phyloP scores from a whole-genome alignment of 2,113 vertebrate genomes.

The Sceloporus tristichus region DNA sequence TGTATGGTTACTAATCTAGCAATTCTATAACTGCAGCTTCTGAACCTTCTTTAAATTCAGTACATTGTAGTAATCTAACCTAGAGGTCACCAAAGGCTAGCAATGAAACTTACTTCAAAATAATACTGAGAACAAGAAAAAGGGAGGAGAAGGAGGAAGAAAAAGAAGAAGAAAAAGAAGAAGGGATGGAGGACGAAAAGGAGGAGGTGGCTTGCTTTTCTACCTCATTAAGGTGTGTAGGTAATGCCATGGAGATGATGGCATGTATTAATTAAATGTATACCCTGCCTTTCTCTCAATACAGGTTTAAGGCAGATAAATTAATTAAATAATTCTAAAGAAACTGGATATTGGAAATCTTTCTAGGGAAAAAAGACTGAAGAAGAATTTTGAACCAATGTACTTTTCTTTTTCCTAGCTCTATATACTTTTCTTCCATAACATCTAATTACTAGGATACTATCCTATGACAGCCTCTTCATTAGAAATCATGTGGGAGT shows the following conservation, averaged over 20 bases:
- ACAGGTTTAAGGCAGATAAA: too few species aligned
- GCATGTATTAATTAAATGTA: too few species aligned
- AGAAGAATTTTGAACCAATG: conserved; percentile 11
- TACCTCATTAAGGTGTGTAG: too few species aligned
- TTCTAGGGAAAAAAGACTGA: conserved; percentile 15
- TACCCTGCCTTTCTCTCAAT: too few species aligned
- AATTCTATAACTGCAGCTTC: neutral
- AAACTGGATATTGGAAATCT: conserved; percentile 42
- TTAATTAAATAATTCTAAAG: conserved; percentile 6
- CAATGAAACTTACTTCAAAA: too few species aligned
- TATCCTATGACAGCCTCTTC: conserved; percentile 51
- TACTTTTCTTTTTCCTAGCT: conserved; percentile 45
- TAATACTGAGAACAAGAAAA: too few species aligned
- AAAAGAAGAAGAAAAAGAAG: too few species aligned
- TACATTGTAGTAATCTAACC: neutral
- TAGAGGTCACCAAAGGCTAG: neutral
- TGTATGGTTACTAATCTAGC: neutral
- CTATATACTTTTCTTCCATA: conserved; percentile 57
- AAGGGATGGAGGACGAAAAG: too few species aligned
- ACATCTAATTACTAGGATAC: conserved; percentile 62
- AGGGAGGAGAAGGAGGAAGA: too few species aligned
- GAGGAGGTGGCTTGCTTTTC: too few species aligned
- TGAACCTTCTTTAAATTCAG: neutral
- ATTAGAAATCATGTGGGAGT: conserved; percentile 61
- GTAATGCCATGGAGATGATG: too few species aligned